Conservation (phyloP, 1,140 invertebrate genomes). For the Drosophila rhopaloa region DNA sequence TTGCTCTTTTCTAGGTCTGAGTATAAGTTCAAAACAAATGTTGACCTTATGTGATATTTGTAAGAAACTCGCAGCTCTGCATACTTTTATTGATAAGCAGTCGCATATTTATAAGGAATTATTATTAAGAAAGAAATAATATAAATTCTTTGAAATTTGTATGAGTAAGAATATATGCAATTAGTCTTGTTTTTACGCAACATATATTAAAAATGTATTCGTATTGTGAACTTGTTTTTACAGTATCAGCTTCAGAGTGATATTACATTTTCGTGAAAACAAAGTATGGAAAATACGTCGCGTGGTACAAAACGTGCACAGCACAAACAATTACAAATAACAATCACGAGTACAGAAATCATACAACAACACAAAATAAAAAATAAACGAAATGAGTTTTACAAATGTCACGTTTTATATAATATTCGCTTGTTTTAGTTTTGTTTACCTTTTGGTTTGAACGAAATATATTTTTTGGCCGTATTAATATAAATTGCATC, state of each 20-base stretch:
- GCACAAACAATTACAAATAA: constrained; percentile 30
- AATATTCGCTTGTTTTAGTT: constrained; percentile 42
- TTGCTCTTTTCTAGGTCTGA: constrained; percentile 25
- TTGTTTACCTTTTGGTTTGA: constrained; percentile 7
- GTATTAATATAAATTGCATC: constrained; percentile 52
- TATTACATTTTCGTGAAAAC: background rate
- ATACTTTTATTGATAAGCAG: background rate
- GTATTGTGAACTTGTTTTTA: no score
- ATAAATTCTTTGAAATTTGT: background rate
- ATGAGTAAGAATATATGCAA: no score
- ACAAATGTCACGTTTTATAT: constrained; percentile 74
- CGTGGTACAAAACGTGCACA: constrained; percentile 51
- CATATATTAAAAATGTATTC: no score
- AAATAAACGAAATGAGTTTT: constrained; percentile 23
- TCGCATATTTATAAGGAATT: background rate
- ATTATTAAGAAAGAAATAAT: background rate
- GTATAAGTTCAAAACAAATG: background rate
- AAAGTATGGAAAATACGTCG: constrained; percentile 19
- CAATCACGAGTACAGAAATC: constrained; percentile 17
- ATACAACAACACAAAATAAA: constrained; percentile 22
- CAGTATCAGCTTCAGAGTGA: background rate
- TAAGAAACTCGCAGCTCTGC: constrained; percentile 1
- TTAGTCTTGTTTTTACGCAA: no score
- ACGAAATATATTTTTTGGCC: constrained; percentile 28
- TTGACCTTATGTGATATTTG: constrained; percentile 4